A percentile compares a stretch with the other conserved stretches of the same genome.
phyloP scores from a whole-genome alignment of 1,140 invertebrate genomes.

The Parapsyche elsis region DNA sequence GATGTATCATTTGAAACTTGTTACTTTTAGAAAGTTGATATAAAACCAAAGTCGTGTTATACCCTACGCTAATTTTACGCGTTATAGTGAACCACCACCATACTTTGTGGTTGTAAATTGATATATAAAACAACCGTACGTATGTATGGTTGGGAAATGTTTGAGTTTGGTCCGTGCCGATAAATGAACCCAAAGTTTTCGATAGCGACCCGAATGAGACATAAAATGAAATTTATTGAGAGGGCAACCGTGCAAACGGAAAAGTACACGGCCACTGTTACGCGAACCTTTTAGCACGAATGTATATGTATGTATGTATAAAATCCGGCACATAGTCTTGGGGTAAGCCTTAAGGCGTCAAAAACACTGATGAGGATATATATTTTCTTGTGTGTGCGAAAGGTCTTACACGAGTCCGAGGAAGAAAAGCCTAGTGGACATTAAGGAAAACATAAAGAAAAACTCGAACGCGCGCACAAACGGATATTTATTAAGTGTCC shows the following conservation, averaged over 20 bases:
- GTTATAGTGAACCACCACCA: too few relatives aligned
- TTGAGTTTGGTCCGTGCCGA: background rate
- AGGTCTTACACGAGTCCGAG: background rate
- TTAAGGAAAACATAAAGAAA: conserved; percentile 27
- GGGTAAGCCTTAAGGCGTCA: conserved; percentile 23
- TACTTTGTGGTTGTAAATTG: too few relatives aligned
- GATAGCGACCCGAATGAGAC: conserved; percentile 29
- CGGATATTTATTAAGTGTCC: conserved; percentile 24
- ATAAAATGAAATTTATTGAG: conserved; percentile 32
- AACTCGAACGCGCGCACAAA: conserved; percentile 11
- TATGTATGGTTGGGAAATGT: background rate
- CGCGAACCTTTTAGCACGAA: conserved; percentile 1
- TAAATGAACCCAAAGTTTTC: conserved; percentile 26
- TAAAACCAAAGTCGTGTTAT: too few relatives aligned
- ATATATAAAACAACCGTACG: too few relatives aligned
- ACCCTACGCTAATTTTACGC: too few relatives aligned
- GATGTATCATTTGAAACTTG: too few relatives aligned
- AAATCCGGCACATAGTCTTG: background rate
- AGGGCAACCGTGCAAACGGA: conserved; percentile 3
- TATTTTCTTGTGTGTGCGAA: background rate
- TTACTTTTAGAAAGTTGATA: too few relatives aligned
- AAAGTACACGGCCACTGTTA: background rate
- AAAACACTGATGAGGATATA: conserved; percentile 26
- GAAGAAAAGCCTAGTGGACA: conserved; percentile 12
- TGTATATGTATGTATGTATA: conserved; percentile 8